Conservation (phyloP, 2,888 invertebrate genomes). For the Adelognathus sp. region DNA sequence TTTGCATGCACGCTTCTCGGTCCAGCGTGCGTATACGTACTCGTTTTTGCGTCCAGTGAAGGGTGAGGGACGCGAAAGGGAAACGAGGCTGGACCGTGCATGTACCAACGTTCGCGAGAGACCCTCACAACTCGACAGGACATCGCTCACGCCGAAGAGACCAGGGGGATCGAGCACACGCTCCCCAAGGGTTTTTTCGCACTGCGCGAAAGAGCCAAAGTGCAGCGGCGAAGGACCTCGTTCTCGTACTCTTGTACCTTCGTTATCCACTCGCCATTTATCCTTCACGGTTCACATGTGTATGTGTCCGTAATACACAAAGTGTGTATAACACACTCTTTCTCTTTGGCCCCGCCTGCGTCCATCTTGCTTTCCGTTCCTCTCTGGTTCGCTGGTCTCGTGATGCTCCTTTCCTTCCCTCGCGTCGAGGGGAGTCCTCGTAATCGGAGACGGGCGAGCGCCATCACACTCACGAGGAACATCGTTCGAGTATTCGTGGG, state of each 20-base stretch:
- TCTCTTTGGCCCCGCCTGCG: conserved; percentile 37
- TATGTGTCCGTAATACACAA: too few species aligned
- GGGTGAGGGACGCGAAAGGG: conserved; percentile 36
- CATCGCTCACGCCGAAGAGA: conserved; percentile 73
- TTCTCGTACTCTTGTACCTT: conserved; percentile 78
- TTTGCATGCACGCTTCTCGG: conserved; percentile 2
- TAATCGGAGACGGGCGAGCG: conserved; percentile 75
- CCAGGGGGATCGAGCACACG: conserved; percentile 63
- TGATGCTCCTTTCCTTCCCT: conserved; percentile 47
- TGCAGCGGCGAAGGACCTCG: conserved; percentile 58
- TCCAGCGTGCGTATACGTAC: neutral
- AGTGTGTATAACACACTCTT: too few species aligned
- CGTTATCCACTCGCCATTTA: conserved; percentile 78
- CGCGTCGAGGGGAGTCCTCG: conserved; percentile 62
- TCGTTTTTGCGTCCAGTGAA: conserved; percentile 3
- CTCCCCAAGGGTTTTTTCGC: conserved; percentile 18
- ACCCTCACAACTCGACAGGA: conserved; percentile 70
- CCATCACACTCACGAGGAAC: conserved; percentile 68
- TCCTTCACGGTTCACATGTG: conserved; percentile 68
- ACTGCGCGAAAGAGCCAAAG: conserved; percentile 41
- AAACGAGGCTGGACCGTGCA: conserved; percentile 13
- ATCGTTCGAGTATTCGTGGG: conserved; percentile 38
- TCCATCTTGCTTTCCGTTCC: conserved; percentile 45
- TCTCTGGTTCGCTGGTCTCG: conserved; percentile 13
- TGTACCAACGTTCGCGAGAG: conserved; percentile 68